Conservation (phyloP, 2,113 vertebrate species). For the Thalassarche chlororhynchos region DNA sequence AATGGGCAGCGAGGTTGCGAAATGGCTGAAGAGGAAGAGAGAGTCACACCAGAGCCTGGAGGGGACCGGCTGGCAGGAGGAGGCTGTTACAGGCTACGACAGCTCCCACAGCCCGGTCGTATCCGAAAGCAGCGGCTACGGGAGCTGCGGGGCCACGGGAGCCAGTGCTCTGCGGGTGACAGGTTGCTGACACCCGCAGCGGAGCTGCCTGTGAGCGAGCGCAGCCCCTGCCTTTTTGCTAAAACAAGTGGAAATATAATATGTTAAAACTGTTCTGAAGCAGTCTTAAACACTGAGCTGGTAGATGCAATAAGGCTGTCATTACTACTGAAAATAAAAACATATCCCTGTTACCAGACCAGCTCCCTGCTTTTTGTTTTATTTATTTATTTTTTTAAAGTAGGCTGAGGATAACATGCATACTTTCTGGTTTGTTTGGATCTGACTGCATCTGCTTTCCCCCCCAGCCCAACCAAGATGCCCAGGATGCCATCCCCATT, state of each 20-base stretch:
- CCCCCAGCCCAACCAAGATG: neutral
- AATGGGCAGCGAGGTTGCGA: neutral
- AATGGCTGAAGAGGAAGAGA: neutral
- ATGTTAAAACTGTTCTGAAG: neutral
- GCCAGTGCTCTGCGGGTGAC: rapidly evolving
- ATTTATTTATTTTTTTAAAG: neutral
- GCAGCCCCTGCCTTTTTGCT: neutral
- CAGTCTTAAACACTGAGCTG: neutral
- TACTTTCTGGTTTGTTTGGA: neutral
- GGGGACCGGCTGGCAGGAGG: rapidly evolving
- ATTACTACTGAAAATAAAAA: neutral
- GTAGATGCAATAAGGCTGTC: neutral
- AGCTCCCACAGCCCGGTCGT: neutral
- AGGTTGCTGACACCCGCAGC: neutral
- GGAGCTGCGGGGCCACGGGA: neutral
- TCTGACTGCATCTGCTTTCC: neutral
- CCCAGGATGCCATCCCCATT: neutral
- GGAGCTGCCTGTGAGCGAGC: neutral
- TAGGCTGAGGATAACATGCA: neutral
- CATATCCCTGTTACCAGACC: neutral
- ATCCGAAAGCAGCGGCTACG: rapidly evolving
- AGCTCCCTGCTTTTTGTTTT: neutral
- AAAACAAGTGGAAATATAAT: too few species aligned
- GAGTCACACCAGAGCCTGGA: neutral
- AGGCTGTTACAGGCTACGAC: neutral